Evolutionary conservation across 2,888 invertebrate species (phyloP).

Genomic region (Rhorus exstirpatorius): DNA sequence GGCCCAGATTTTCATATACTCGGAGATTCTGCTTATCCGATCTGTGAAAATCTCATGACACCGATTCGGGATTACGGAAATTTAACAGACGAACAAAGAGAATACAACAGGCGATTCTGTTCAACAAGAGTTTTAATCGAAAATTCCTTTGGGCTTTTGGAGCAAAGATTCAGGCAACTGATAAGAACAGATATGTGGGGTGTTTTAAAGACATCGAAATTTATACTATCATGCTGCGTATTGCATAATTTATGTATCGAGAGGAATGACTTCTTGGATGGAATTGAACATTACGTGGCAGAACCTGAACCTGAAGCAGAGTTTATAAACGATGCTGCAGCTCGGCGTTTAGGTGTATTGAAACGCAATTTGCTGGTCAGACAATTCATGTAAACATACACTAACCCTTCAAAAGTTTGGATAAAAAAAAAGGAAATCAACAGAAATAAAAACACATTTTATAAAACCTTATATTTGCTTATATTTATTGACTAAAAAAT

Average conservation of each 20-base stretch:
- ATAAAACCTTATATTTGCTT: too few species aligned
- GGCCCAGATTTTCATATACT: too few species aligned
- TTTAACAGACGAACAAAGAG: not conserved
- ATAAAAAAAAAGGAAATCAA: too few species aligned
- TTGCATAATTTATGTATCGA: not conserved
- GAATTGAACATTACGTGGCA: not conserved
- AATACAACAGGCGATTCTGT: not conserved
- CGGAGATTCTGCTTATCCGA: not conserved
- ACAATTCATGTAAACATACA: too few species aligned
- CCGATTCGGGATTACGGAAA: not conserved
- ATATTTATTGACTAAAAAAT: too few species aligned
- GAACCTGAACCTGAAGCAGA: too few species aligned
- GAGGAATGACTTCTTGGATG: not conserved
- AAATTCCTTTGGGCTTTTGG: slow-evolving; percentile 4
- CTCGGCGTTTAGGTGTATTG: too few species aligned
- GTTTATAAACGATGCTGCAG: too few species aligned
- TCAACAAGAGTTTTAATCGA: not conserved
- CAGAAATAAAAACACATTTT: too few species aligned
- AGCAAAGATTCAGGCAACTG: not conserved
- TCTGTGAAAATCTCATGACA: not conserved
- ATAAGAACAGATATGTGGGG: not conserved
- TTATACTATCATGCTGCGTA: slow-evolving; percentile 1
- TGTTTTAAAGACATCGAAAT: not conserved
- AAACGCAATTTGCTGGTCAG: too few species aligned
- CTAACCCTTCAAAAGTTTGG: too few species aligned